Conservation (phyloP, 2,797 vertebrate genomes). For the Carapus acus region DNA sequence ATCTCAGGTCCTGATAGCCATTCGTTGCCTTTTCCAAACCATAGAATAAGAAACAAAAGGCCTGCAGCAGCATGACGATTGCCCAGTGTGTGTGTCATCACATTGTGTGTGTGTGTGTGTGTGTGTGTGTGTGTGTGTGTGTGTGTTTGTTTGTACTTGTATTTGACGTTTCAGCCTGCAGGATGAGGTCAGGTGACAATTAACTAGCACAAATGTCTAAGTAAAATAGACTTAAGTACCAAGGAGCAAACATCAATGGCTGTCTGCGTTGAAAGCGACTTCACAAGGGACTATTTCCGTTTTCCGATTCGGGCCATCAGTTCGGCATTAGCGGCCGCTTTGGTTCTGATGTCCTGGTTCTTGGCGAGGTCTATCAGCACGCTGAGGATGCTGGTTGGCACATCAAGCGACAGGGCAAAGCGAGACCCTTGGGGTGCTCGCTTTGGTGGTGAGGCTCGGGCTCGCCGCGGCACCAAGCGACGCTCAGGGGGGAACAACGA, state of each 20-base stretch:
- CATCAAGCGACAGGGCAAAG: constrained; percentile 77
- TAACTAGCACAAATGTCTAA: constrained; percentile 36
- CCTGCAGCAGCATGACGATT: constrained; percentile 22
- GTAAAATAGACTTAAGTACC: constrained; percentile 45
- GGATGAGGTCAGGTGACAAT: constrained; percentile 13
- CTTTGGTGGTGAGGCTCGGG: constrained; percentile 56
- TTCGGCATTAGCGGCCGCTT: constrained; percentile 77
- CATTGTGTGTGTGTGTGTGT: too few species aligned
- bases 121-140: too few species aligned
- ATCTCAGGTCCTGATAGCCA: constrained; percentile 27
- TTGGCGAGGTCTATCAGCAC: constrained; percentile 80
- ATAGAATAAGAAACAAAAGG: constrained; percentile 41
- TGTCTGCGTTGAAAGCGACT: too few species aligned
- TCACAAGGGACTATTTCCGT: constrained; percentile 62
- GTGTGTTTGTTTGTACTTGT: constrained; percentile 9
- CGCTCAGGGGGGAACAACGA: constrained; percentile 47
- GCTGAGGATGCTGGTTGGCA: constrained; percentile 78
- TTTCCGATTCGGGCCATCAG: constrained; percentile 80
- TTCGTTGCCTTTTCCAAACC: constrained; percentile 21
- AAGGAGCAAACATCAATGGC: constrained; percentile 28
- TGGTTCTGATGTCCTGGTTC: constrained; percentile 79
- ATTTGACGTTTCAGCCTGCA: constrained; percentile 13
- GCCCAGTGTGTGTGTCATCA: constrained; percentile 6
- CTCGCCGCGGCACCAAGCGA: constrained; percentile 41
- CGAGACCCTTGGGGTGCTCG: constrained; percentile 69